These are phyloP conservation scores for Merodon equestris DNA, from an alignment of 2,888 invertebrate species.

Conservation along the genomic window DNA sequence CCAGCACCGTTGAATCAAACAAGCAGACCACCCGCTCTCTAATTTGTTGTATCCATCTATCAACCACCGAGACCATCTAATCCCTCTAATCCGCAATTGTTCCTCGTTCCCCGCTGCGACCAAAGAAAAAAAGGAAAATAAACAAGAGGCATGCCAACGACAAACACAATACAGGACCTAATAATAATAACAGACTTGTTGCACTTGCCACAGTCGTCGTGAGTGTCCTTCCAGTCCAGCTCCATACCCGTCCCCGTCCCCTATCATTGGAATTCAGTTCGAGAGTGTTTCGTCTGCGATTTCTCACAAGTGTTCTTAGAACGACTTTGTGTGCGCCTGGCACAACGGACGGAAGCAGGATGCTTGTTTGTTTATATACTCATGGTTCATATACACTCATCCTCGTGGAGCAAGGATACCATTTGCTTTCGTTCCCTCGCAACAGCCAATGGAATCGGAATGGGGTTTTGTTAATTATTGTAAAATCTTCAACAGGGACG, in stretches of 20 bases:
- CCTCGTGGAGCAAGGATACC: too few species aligned
- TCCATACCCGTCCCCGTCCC: too few species aligned
- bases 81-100: conserved; percentile 50
- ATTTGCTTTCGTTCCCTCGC: too few species aligned
- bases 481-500: conserved; percentile 24
- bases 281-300: not conserved
- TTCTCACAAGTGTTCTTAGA: not conserved
- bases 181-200: conserved; percentile 47
- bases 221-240: too few species aligned
- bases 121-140: not conserved
- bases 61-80: conserved; percentile 26
- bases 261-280: conserved; percentile 8
- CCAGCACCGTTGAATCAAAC: conserved; percentile 16
- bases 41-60: conserved; percentile 44
- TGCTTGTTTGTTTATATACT: not conserved
- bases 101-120: conserved; percentile 25
- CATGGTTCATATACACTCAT: too few species aligned
- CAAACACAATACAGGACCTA: conserved; percentile 17
- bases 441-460: not conserved
- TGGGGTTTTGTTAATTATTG: conserved; percentile 38
- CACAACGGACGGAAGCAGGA: not conserved
- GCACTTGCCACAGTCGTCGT: conserved; percentile 11
- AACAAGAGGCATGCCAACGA: not conserved
- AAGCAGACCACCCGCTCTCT: conserved; percentile 44
- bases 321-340: not conserved